Evolutionary conservation across 2,888 invertebrate genomes (phyloP), one percentile per base, ranked within the genome.

Genomic region (Chloromyia formosa): DNA sequence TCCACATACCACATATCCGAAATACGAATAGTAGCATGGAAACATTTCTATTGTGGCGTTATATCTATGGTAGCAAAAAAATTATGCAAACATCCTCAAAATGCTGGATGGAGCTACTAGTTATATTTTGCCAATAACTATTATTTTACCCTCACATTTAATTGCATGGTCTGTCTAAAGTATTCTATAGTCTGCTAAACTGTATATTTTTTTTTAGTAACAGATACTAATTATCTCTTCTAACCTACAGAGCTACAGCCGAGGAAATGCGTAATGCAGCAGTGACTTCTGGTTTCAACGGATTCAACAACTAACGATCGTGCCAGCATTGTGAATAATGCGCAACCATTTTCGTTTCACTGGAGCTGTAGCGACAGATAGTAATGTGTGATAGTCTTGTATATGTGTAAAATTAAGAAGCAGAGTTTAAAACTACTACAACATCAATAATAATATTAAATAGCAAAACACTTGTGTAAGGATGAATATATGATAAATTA

Each of bases 221-320:
- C n/a, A n/a, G n/a, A 35, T 35, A 35, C 27, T 35, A 35, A 35
- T 35, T 35, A 35, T 35, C 2, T 49, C 16, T n/a, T 49, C 10
- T 10, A 49, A 12, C 16, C 12, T 12, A 72, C 85, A 94, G 94
- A 88, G 94, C 93, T 79, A 88, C 93, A 80, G 88, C 89, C 79
- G 92, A 92, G 79, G 93, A 94, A 81, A 94, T 94, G 94, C 89
- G 92, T 85, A 89, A 88, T 84, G 88, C 91, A 82, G 91, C 91
- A 78, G 89, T 88, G 75, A 83, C 88, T 75, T 79, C 81, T 4
- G 81, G 79, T 75, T 75, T 78, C 74, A 76, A 85, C 78, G 80
- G 82, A 78, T 35, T 12, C 85, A 77, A 86, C 88, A 79, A 86
- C 89, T 77, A 90, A 88, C 80, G 91, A 92, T 86, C 90, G 90